Base-by-base conservation (phyloP, 2,888 invertebrate genomes). In the Thumatha senex region DNA sequence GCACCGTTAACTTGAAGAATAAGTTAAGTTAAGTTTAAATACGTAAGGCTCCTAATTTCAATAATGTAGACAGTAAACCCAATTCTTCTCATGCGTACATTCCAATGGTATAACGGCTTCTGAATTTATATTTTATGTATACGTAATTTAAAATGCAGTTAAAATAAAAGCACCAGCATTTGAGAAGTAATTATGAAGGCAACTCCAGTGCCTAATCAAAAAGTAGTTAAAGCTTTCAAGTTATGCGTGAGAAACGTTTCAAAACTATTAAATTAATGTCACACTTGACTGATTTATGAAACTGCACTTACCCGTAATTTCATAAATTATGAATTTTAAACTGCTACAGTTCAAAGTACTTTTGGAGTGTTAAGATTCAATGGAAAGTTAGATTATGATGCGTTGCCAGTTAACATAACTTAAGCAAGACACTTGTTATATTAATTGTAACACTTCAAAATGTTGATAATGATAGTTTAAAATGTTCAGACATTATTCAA, bases 201-300 rank as follows among this genome's bases (percentile, higher is more conserved):
- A 18, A 39, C 39, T 11, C 39, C 15, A 39, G 18, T 34, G 31
- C 10, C 13, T 13, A 35, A 43, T 35, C 34, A 1, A 44, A 18
- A 35, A 36, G 13, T 30, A 13, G 3, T 45, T 31, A 11, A 33
- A 40, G 31, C 12, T 9, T 24, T 40, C 9, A 41, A 15, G n/a
- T 40, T 41, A 11, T 43, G 35, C 40, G 42, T 57, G 47, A 43
- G 51, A 64, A 61, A 61, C 38, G 14, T n/a, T 41, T 12, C 8
- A 29, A 31, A 30, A 38, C 42, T 36, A 38, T 39, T 38, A 41
- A 40, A 36, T 41, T 41, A 46, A 35, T 53, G 50, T 51, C 51
- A 57, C 51, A 53, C 50, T 47, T 4, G 34, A 57, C 43, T 46
- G 49, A 64, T 55, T 61, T 63, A 58, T 47, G 36, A 54, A 43